These are phyloP conservation scores for Lepidothrix coronata DNA, from an alignment of 2,113 vertebrate species.

Conservation along the genomic window DNA sequence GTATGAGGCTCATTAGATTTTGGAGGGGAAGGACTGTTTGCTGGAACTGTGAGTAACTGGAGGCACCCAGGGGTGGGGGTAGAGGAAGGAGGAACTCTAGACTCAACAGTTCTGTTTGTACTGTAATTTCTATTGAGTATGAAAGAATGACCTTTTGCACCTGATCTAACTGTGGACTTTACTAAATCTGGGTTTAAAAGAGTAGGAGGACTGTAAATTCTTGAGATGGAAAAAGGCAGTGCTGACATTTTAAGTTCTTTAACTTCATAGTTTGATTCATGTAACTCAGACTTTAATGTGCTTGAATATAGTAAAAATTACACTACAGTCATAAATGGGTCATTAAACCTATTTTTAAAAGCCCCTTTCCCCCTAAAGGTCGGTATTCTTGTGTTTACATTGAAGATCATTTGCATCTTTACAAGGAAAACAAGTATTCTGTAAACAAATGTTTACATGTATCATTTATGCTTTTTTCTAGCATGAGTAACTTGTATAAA, in stretches of 20 bases:
- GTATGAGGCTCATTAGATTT: background rate
- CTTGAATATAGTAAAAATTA: constrained; percentile 62
- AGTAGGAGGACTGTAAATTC: constrained; percentile 10
- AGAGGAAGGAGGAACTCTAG: background rate
- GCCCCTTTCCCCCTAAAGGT: constrained; percentile 42
- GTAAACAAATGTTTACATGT: constrained; percentile 82
- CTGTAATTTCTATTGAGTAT: background rate
- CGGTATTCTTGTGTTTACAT: constrained; percentile 80
- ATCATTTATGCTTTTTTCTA: constrained; percentile 86
- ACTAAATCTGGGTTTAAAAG: constrained; percentile 42
- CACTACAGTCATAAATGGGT: constrained; percentile 50
- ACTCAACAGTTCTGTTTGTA: constrained; percentile 16
- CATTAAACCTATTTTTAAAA: constrained; percentile 50
- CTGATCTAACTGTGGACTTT: constrained; percentile 10
- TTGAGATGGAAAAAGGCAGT: constrained; percentile 35
- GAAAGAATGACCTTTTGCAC: constrained; percentile 36
- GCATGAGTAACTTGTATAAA: constrained; percentile 86
- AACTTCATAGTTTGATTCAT: constrained; percentile 41
- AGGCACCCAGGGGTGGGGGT: background rate
- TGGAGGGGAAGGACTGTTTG: background rate
- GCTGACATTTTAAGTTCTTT: constrained; percentile 30
- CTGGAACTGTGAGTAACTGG: background rate
- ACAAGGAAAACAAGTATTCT: constrained; percentile 79
- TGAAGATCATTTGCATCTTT: constrained; percentile 82
- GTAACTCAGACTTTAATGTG: constrained; percentile 47